Conservation (phyloP, 2,888 invertebrate species). For the Macaria notata region DNA sequence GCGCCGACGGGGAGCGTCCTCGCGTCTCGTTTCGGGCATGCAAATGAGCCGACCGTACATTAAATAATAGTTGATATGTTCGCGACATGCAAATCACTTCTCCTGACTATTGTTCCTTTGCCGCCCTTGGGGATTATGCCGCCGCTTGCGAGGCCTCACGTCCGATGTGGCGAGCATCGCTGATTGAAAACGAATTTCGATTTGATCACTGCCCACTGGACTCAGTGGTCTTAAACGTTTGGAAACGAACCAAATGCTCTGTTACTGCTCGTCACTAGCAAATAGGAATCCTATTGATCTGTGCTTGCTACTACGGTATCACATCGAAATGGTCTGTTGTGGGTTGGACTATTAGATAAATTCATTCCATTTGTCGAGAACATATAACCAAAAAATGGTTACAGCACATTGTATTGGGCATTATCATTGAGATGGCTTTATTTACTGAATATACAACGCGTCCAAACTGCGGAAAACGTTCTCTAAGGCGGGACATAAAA, state of each 20-base stretch:
- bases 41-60: conserved; percentile 69
- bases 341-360: conserved; percentile 34
- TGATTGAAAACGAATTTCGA: conserved; percentile 67
- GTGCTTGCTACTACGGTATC: conserved; percentile 36
- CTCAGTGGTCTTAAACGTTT: conserved; percentile 50
- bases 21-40: conserved; percentile 67
- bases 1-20: conserved; percentile 58
- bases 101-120: conserved; percentile 67
- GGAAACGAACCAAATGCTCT: conserved; percentile 23
- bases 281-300: conserved; percentile 12
- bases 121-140: conserved; percentile 72
- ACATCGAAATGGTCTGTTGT: conserved; percentile 42
- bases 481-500: conserved; percentile 23
- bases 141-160: conserved; percentile 39
- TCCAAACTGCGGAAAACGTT: conserved; percentile 28
- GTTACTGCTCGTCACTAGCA: not conserved
- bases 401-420: conserved; percentile 36
- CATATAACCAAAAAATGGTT: conserved; percentile 15
- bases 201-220: conserved; percentile 49
- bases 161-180: conserved; percentile 64
- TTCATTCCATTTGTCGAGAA: conserved; percentile 43
- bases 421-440: conserved; percentile 47
- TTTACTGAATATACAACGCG: conserved; percentile 42
- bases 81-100: conserved; percentile 70
- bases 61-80: conserved; percentile 51